A percentile compares a stretch with the other conserved stretches of the same genome.
Conservation (phyloP, 2,888 invertebrate species). For the Shargacucullia verbasci region DNA sequence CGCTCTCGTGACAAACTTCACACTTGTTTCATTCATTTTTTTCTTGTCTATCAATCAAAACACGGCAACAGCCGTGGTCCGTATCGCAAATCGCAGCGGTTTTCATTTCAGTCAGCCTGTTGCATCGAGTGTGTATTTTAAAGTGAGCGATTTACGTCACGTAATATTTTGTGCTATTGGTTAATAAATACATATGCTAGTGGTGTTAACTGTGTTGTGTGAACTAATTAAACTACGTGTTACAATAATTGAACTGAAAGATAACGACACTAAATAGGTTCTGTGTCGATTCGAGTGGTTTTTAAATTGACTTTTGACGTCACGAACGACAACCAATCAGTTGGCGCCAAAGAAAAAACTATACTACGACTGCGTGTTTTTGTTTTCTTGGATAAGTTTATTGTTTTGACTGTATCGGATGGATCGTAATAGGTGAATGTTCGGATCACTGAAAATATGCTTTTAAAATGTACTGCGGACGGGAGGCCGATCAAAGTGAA, state of each 20-base stretch:
- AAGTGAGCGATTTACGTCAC: conserved; percentile 36
- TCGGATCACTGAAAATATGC: conserved; percentile 76
- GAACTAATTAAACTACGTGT: conserved; percentile 61
- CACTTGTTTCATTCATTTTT: conserved; percentile 67
- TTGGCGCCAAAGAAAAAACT: conserved; percentile 72
- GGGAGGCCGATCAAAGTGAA: conserved; percentile 87
- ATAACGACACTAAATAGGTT: conserved; percentile 55
- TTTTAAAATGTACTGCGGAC: conserved; percentile 87
- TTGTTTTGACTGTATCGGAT: conserved; percentile 69
- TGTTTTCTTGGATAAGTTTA: conserved; percentile 67
- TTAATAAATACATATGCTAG: conserved; percentile 51
- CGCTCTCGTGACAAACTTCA: conserved; percentile 63
- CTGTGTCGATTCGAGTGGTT: conserved; percentile 77
- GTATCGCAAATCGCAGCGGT: conserved; percentile 65
- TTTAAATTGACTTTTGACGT: conserved; percentile 85
- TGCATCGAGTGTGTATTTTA: conserved; percentile 51
- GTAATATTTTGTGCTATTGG: conserved; percentile 53
- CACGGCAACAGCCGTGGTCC: conserved; percentile 51
- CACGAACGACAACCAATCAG: conserved; percentile 80
- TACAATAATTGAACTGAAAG: conserved; percentile 53
- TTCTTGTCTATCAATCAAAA: conserved; percentile 65
- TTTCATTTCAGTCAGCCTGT: conserved; percentile 69
- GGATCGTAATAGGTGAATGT: conserved; percentile 74
- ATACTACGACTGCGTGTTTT: conserved; percentile 64
- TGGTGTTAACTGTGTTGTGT: conserved; percentile 67